A percentile compares a stretch with the other conserved stretches of the same genome.
phyloP scores from a whole-genome alignment of 2,888 invertebrate species.

The Agonopterix alstromeriana region DNA sequence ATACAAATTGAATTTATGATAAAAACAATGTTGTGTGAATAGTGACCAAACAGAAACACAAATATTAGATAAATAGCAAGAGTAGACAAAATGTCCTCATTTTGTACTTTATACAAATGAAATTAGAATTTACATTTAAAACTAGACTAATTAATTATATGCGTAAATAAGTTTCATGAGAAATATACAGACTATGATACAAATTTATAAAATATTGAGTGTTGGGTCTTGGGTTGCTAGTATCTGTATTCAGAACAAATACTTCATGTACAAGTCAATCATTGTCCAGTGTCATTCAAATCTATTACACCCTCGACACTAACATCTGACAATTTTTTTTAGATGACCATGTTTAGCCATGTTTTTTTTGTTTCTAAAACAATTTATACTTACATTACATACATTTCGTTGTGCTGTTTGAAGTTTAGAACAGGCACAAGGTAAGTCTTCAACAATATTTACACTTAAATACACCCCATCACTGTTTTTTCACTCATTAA shows the following conservation, averaged over 20 bases:
- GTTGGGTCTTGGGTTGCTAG: background rate
- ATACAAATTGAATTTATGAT: background rate
- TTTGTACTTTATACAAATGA: constrained; percentile 21
- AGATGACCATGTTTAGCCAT: background rate
- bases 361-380: constrained; percentile 1
- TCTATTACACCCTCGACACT: background rate
- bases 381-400: constrained; percentile 15
- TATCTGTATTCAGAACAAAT: background rate
- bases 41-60: too few relatives aligned
- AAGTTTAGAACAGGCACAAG: constrained; percentile 17
- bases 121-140: constrained; percentile 14
- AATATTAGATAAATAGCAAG: constrained; percentile 6
- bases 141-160: constrained; percentile 9
- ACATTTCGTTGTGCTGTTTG: constrained; percentile 23
- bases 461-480: constrained; percentile 7
- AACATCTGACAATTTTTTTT: background rate
- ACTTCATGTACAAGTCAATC: background rate
- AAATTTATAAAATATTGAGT: background rate
- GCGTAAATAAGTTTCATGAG: background rate
- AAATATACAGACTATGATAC: constrained; percentile 6
- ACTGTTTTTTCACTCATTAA: constrained; percentile 6
- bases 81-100: constrained; percentile 9
- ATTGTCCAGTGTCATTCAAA: constrained; percentile 3
- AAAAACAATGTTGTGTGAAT: too few relatives aligned
- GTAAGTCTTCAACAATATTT: constrained; percentile 7